Evolutionary conservation across 2,888 invertebrate species (phyloP).

Genomic region (Meganola albula): DNA sequence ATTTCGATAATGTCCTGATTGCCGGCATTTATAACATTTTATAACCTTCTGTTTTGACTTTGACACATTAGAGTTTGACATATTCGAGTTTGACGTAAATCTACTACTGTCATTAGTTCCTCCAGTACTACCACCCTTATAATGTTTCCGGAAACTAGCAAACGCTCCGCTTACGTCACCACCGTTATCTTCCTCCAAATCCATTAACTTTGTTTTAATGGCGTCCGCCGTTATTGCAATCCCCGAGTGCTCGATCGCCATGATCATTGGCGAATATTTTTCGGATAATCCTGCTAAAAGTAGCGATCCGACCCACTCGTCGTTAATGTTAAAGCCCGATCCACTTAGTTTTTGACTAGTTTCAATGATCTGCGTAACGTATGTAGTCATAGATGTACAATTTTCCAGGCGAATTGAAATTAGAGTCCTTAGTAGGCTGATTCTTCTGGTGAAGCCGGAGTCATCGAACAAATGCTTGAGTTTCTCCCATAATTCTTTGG

Average conservation of each 20-base stretch:
- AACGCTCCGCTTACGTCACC: constrained; percentile 2
- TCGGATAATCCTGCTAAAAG: constrained; percentile 10
- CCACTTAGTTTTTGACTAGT: constrained; percentile 14
- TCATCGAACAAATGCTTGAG: constrained; percentile 9
- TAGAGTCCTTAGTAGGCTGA: constrained; percentile 15
- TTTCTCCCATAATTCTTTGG: constrained; percentile 6
- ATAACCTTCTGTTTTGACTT: constrained; percentile 2
- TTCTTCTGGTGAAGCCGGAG: constrained; percentile 17
- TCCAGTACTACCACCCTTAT: neutral
- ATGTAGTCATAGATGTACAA: constrained; percentile 11
- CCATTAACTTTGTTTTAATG: constrained; percentile 8
- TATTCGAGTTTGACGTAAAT: too few species aligned
- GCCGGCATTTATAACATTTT: constrained; percentile 7
- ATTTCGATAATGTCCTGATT: constrained; percentile 5
- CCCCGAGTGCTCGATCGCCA: constrained; percentile 13
- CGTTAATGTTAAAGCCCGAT: constrained; percentile 19
- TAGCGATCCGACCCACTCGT: constrained; percentile 16
- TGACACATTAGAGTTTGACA: neutral
- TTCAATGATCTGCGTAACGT: constrained; percentile 17
- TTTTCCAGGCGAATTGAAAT: constrained; percentile 16
- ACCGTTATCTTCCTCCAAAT: constrained; percentile 1
- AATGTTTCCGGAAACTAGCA: constrained; percentile 1
- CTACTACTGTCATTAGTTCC: neutral
- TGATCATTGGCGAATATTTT: constrained; percentile 4
- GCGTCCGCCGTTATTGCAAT: constrained; percentile 3